Evolutionary conservation across 2,888 invertebrate genomes (phyloP).

Genomic region (Agapostemon virescens): DNA sequence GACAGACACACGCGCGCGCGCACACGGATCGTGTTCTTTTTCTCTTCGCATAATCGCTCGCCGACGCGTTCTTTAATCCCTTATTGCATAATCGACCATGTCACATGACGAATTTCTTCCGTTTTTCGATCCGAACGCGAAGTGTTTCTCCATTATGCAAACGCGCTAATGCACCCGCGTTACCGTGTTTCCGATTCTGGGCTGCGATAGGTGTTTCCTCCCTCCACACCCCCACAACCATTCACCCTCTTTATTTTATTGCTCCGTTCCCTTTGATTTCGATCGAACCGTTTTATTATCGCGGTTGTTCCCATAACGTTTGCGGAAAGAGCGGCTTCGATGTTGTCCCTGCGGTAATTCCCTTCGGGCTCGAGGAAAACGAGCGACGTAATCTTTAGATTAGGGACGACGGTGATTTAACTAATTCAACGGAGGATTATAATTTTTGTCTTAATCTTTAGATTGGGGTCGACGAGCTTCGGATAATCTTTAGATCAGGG

Average conservation of each 20-base stretch:
- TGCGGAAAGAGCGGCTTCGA: background rate
- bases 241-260: no score
- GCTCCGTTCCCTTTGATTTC: background rate
- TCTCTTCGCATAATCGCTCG: slow-evolving; percentile 30
- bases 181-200: background rate
- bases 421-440: background rate
- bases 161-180: background rate
- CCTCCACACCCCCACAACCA: no score
- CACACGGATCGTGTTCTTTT: slow-evolving; percentile 27
- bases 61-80: slow-evolving; percentile 52
- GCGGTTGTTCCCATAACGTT: background rate
- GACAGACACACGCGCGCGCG: background rate
- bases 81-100: slow-evolving; percentile 53
- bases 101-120: slow-evolving; percentile 33
- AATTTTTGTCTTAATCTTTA: slow-evolving; percentile 8
- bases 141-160: slow-evolving; percentile 24
- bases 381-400: background rate
- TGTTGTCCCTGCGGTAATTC: background rate
- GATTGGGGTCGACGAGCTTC: background rate
- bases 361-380: background rate
- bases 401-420: background rate
- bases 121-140: background rate
- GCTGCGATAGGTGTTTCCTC: background rate
- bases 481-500: slow-evolving; percentile 14
- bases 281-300: background rate